These are phyloP conservation scores for Pyrocephalus nanus DNA, from an alignment of 2,797 vertebrate genomes.

Conservation along the genomic window DNA sequence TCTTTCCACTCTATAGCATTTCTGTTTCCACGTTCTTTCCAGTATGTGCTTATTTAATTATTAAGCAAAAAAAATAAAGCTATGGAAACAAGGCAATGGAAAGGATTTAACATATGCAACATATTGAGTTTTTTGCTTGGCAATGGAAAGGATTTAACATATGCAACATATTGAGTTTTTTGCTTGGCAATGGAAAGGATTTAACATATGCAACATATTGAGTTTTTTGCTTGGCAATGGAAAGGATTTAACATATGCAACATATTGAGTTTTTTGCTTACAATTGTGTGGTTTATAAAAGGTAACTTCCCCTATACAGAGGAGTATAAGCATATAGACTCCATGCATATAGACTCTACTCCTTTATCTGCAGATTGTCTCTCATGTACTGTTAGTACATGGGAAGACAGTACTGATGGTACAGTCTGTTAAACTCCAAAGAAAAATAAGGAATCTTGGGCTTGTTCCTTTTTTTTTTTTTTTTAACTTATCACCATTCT, in stretches of 20 bases:
- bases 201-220: too few species aligned
- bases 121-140: too few species aligned
- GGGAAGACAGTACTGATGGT: neutral
- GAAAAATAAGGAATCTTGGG: neutral
- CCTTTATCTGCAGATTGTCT: neutral
- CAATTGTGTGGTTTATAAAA: neutral
- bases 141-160: too few species aligned
- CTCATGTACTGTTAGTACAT: fast-evolving
- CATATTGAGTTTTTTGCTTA: neutral
- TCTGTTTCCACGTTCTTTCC: neutral
- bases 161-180: too few species aligned
- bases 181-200: too few species aligned
- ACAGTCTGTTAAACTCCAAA: neutral
- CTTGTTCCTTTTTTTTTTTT: neutral
- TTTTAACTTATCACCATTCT: neutral
- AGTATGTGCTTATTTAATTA: neutral
- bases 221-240: too few species aligned
- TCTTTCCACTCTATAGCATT: neutral
- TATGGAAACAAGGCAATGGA: neutral
- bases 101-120: neutral
- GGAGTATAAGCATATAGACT: neutral
- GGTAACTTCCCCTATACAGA: neutral
- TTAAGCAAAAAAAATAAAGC: neutral
- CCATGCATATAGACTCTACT: neutral
- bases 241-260: too few species aligned